phyloP scores from a whole-genome alignment of 1,140 invertebrate genomes.

The Phymastichus coffea region DNA sequence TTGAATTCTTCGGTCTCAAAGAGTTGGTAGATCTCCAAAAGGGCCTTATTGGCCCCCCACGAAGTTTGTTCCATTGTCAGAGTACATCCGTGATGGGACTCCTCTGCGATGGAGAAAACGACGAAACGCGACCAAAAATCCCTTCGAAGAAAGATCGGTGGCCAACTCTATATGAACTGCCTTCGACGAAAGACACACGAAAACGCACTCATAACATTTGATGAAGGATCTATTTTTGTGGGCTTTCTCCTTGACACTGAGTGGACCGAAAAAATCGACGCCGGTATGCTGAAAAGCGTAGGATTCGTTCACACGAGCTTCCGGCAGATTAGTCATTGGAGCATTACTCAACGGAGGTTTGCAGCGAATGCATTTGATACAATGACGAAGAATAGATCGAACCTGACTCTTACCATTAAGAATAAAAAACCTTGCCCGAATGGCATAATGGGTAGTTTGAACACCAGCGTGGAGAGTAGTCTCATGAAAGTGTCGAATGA shows the following conservation, averaged over 20 bases:
- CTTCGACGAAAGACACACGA: conserved; percentile 16
- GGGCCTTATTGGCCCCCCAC: background rate
- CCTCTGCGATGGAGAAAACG: background rate
- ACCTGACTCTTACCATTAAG: no score
- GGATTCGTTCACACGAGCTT: background rate
- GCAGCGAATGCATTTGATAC: background rate
- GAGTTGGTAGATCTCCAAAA: background rate
- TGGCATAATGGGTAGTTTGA: background rate
- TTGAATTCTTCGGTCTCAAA: background rate
- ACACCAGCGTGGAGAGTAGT: background rate
- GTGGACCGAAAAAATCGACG: conserved; percentile 9
- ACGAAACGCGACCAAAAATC: background rate
- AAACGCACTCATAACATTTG: conserved; percentile 2
- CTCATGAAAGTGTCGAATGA: background rate
- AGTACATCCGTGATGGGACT: background rate
- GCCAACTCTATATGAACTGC: background rate
- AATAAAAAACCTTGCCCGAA: background rate
- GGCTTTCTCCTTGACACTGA: conserved; percentile 1
- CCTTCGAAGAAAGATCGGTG: background rate
- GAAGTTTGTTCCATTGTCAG: conserved; percentile 1
- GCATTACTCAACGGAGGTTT: background rate
- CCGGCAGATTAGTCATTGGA: conserved; percentile 23
- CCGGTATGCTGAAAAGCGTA: conserved; percentile 5
- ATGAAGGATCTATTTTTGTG: no score
- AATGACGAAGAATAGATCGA: background rate